Evolutionary conservation across 1,140 invertebrate genomes (phyloP).

Genomic region (Cataglyphis hispanica): DNA sequence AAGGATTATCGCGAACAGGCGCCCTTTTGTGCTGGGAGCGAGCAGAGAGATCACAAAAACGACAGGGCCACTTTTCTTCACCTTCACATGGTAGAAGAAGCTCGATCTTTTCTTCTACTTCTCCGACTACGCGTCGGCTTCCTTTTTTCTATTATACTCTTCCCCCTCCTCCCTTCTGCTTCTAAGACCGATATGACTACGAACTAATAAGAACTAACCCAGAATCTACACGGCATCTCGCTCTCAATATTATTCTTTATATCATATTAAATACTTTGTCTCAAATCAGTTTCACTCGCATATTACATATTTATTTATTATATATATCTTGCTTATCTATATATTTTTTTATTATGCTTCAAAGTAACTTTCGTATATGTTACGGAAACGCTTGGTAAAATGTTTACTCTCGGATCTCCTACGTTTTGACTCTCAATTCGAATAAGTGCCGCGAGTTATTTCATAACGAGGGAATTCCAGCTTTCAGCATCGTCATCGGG

Average conservation of each 20-base stretch:
- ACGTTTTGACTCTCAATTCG: neutral
- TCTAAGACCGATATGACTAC: constrained; percentile 38
- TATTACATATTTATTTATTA: neutral
- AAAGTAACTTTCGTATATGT: neutral
- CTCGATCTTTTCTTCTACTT: constrained; percentile 19
- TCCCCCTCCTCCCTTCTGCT: neutral
- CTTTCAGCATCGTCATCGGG: neutral
- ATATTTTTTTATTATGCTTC: neutral
- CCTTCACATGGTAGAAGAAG: constrained; percentile 7
- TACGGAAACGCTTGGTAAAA: neutral
- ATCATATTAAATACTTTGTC: neutral
- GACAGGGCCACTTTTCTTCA: constrained; percentile 63
- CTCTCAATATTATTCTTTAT: neutral
- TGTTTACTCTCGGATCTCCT: neutral
- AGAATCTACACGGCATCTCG: constrained; percentile 19
- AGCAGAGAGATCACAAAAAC: constrained; percentile 57
- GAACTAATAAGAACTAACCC: too few relatives aligned
- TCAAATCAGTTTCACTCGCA: neutral
- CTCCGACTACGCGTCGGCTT: neutral
- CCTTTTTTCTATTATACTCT: constrained; percentile 62
- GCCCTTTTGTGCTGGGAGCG: constrained; percentile 52
- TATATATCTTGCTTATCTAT: neutral
- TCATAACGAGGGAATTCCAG: constrained; percentile 3
- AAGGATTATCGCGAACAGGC: constrained; percentile 75
- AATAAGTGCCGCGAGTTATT: neutral